These are phyloP conservation scores for Neomonachus schauinslandi DNA, from an alignment of 2,113 vertebrate species.

Conservation along the genomic window DNA sequence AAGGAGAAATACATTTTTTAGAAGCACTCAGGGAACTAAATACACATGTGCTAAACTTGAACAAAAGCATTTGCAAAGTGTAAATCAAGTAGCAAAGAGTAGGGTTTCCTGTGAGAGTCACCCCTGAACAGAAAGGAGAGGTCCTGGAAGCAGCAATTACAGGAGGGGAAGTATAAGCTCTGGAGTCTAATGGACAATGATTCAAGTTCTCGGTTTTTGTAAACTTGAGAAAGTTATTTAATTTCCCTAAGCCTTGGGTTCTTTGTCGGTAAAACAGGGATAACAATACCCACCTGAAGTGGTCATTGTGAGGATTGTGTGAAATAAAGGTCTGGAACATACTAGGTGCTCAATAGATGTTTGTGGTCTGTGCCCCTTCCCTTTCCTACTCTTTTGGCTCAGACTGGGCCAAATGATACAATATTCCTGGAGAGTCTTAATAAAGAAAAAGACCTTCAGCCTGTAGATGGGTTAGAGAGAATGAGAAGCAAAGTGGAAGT, in stretches of 20 bases:
- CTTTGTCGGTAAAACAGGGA: not conserved
- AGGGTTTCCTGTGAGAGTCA: not conserved
- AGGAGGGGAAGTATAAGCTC: not conserved
- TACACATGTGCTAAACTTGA: not conserved
- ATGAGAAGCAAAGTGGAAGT: not conserved
- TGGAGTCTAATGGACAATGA: not conserved
- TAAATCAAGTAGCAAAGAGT: not conserved
- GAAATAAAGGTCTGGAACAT: not conserved
- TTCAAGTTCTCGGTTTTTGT: not conserved
- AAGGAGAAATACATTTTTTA: not conserved
- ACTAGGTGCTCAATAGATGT: not conserved
- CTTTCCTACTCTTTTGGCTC: not conserved
- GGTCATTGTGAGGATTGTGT: not conserved
- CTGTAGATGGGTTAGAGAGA: not conserved
- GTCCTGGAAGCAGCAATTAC: not conserved
- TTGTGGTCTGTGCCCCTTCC: not conserved
- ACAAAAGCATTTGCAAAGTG: not conserved
- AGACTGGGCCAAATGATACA: not conserved
- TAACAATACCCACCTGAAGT: not conserved
- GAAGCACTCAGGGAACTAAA: constrained; percentile 19
- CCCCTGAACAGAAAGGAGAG: not conserved
- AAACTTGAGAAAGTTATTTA: not conserved
- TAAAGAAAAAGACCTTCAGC: not conserved
- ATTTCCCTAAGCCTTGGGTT: not conserved
- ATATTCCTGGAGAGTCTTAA: not conserved